Evolutionary conservation across 2,888 invertebrate species (phyloP), one percentile per base, ranked within the genome.

Genomic region (Helicoverpa assulta): DNA sequence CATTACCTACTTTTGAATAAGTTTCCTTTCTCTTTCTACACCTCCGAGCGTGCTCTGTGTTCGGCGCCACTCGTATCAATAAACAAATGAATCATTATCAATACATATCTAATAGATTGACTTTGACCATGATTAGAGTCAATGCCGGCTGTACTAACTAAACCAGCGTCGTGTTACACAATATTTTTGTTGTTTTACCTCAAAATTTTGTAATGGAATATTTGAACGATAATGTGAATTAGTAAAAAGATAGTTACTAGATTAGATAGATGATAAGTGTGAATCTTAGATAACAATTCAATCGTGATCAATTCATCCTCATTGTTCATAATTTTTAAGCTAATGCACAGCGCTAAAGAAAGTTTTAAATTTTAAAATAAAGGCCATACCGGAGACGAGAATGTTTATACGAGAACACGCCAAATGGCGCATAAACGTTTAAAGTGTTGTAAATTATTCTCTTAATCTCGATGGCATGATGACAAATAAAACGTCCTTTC

Each of bases 1-100:
- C 95, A 95, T 95, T 95, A 95, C 95, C 95, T 92, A 95, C 95
- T 95, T 95, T 95, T 95, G 92, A 93, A 94, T 95, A 94, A 92
- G 93, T 92, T 93, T 90, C 95, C 95, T 95, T 95, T 95, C 95
- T 95, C 95, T 95, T 95, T 95, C 95, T 94, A 94, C 93, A 93
- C 92, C 91, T 93, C 86, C 79, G 87, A 92, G 90, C 90, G 89
- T 89, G 89, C 83, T 88, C 86, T 85, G 85, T 86, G 90, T 88
- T 90, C 85, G 89, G 90, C 91, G 90, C 91, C 91, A 93, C 89
- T 91, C 85, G 88, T 88, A 89, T 87, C 89, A 89, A 90, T 87
- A 90, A 88, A 89, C 85, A 90, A 88, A 90, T 87, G 84, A 84
- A 81, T 83, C 82, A 84, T 87, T 82, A 83, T 80, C 85, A 83